Conservation (phyloP, 1,140 invertebrate genomes). For the Formica exsecta region DNA sequence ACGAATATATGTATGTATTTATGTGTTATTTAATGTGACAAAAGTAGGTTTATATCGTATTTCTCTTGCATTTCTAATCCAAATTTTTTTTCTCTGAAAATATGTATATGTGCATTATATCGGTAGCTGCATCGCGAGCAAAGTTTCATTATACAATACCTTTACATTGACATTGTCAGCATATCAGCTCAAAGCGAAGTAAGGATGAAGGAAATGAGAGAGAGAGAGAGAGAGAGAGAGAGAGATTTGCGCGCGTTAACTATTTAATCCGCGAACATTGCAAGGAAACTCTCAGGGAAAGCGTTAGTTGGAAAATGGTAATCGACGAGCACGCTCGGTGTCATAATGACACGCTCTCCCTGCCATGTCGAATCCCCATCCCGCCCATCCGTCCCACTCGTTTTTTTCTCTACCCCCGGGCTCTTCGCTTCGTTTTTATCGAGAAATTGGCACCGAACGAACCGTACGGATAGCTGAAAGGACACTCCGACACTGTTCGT, state of each 20-base stretch:
- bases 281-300: constrained; percentile 44
- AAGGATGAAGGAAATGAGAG: constrained; percentile 18
- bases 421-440: constrained; percentile 60
- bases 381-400: not conserved
- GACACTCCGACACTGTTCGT: constrained; percentile 48
- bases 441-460: constrained; percentile 68
- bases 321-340: constrained; percentile 13
- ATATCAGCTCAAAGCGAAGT: constrained; percentile 10
- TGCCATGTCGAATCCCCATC: not conserved
- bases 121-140: not conserved
- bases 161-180: not conserved
- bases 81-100: not conserved
- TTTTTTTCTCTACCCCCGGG: not conserved
- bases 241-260: not conserved
- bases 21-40: not conserved
- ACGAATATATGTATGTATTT: not conserved
- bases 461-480: constrained; percentile 47
- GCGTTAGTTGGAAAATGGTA: constrained; percentile 44
- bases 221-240: no score
- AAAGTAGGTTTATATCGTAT: not conserved
- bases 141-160: not conserved
- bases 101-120: not conserved
- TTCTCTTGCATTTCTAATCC: not conserved
- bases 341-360: constrained; percentile 47
- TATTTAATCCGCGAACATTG: constrained; percentile 37